A percentile compares a stretch with the other conserved stretches of the same genome.
Evolutionary conservation across 2,888 invertebrate genomes (phyloP).

Genomic region (Emmelina monodactyla): DNA sequence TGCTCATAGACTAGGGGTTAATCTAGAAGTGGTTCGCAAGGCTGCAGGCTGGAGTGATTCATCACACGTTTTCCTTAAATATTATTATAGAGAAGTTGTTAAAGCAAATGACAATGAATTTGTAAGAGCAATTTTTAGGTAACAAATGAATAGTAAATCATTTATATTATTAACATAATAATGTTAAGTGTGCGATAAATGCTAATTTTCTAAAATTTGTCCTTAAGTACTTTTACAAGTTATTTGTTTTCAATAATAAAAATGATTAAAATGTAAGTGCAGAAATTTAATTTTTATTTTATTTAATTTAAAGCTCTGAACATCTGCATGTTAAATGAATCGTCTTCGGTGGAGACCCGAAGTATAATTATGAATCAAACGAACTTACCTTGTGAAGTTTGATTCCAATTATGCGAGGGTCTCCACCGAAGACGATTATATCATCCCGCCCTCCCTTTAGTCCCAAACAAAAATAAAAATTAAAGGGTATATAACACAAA

Average conservation of each 20-base stretch:
- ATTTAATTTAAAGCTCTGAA: slow-evolving; percentile 8
- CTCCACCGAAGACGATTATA: slow-evolving; percentile 10
- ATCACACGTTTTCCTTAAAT: slow-evolving; percentile 12
- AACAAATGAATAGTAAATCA: too few relatives aligned
- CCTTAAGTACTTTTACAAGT: too few relatives aligned
- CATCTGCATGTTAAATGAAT: slow-evolving; percentile 12
- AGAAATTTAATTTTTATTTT: too few relatives aligned
- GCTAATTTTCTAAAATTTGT: too few relatives aligned
- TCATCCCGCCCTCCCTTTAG: background rate
- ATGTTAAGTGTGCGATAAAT: too few relatives aligned
- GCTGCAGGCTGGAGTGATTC: slow-evolving; percentile 16
- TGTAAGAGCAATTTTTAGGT: too few relatives aligned
- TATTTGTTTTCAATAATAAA: too few relatives aligned
- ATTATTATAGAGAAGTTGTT: background rate
- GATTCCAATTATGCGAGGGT: slow-evolving; percentile 11
- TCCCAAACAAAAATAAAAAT: too few relatives aligned
- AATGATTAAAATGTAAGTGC: too few relatives aligned
- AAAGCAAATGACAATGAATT: too few relatives aligned
- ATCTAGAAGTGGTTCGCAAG: slow-evolving; percentile 15
- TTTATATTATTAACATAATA: too few relatives aligned
- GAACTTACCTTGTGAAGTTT: slow-evolving; percentile 14
- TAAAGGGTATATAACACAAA: too few relatives aligned
- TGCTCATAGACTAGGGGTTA: slow-evolving; percentile 15
- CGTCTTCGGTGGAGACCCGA: slow-evolving; percentile 9
- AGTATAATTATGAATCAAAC: slow-evolving; percentile 13